Conservation (phyloP, 1,140 invertebrate species). For the Lasioglossum baleicum region DNA sequence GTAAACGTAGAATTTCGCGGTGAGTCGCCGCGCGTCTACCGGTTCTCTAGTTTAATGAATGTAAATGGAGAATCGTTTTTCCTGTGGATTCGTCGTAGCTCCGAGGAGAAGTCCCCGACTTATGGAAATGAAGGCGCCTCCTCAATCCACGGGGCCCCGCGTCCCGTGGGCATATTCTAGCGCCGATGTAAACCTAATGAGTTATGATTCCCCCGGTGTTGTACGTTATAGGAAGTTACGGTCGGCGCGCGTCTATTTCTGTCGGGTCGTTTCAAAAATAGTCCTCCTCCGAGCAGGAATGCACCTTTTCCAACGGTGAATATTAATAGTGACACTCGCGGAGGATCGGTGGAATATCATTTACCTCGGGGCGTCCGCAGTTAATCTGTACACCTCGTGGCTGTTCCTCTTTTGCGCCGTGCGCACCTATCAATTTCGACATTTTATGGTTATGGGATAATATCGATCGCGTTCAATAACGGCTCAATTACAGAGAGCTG, state of each 20-base stretch:
- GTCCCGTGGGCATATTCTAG: not conserved
- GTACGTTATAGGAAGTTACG: not conserved
- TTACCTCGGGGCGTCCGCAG: not conserved
- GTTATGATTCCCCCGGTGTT: not conserved
- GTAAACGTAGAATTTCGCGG: no score
- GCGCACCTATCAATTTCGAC: not conserved
- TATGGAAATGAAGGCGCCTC: slow-evolving; percentile 5
- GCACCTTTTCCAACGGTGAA: not conserved
- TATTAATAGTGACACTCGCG: slow-evolving; percentile 7
- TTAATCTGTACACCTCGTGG: slow-evolving; percentile 1
- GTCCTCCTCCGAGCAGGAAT: not conserved
- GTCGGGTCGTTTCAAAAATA: not conserved
- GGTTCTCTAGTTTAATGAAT: not conserved
- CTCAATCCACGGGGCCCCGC: slow-evolving; percentile 8
- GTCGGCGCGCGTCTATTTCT: not conserved
- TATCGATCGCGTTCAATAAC: not conserved
- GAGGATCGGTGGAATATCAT: not conserved
- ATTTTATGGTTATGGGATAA: not conserved
- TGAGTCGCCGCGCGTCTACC: not conserved
- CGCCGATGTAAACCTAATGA: not conserved
- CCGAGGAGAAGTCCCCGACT: not conserved
- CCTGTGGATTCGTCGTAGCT: not conserved
- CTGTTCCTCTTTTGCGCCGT: slow-evolving; percentile 19
- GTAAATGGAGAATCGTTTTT: not conserved
- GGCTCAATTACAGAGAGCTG: not conserved